Evolutionary conservation across 2,113 vertebrate species (phyloP).

Genomic region (Willisornis vidua): DNA sequence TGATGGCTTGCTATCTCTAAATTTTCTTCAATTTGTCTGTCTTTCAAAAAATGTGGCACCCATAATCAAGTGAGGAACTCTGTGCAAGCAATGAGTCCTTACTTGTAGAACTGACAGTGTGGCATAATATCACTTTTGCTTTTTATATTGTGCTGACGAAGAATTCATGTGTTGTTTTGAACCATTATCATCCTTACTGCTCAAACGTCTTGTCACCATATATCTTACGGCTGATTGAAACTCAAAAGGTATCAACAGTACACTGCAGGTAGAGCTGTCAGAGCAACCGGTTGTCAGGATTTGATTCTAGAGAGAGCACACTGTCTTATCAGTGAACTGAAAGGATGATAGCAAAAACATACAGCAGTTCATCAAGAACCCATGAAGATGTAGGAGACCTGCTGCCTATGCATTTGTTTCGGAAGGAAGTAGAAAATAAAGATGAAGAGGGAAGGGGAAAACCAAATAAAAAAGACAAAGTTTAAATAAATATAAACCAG

Average conservation of each 20-base stretch:
- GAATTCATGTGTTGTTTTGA: background rate
- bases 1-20: background rate
- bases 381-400: background rate
- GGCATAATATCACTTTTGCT: background rate
- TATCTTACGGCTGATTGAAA: background rate
- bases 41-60: slow-evolving; percentile 9
- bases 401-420: background rate
- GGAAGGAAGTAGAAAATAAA: background rate
- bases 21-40: slow-evolving; percentile 4
- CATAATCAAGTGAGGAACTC: background rate
- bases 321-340: background rate
- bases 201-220: background rate
- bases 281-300: background rate
- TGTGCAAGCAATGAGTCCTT: background rate
- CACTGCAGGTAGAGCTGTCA: background rate
- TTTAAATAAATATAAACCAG: background rate
- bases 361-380: background rate
- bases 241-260: background rate
- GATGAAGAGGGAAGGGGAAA: background rate
- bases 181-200: background rate
- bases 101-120: background rate
- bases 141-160: background rate
- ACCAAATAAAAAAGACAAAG: fast-evolving
- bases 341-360: background rate
- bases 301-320: background rate